These are phyloP conservation scores for Orussus abietinus DNA, from an alignment of 1,140 invertebrate genomes.

Conservation along the genomic window DNA sequence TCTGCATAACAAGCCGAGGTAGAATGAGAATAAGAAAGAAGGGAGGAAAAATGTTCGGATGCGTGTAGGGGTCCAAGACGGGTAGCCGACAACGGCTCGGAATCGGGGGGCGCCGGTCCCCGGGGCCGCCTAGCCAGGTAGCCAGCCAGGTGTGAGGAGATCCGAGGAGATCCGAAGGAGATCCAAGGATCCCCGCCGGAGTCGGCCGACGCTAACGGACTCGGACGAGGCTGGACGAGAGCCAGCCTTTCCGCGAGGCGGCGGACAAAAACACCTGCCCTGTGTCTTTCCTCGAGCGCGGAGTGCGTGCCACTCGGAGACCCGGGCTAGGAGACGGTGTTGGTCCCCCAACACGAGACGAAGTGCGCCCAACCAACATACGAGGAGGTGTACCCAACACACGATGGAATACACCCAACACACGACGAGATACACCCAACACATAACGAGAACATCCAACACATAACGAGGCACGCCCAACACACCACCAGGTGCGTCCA, in stretches of 20 bases:
- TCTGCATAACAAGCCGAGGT: conserved; percentile 29
- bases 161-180: conserved; percentile 29
- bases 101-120: conserved; percentile 9
- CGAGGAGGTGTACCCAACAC: too few relatives aligned
- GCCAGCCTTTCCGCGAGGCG: conserved; percentile 16
- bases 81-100: conserved; percentile 19
- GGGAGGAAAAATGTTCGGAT: conserved; percentile 19
- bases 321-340: too few relatives aligned
- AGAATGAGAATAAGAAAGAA: conserved; percentile 17
- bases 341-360: too few relatives aligned
- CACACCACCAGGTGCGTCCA: too few relatives aligned
- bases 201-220: conserved; percentile 33
- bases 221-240: conserved; percentile 27
- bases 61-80: conserved; percentile 18
- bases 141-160: conserved; percentile 38
- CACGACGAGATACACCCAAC: too few relatives aligned
- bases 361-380: too few relatives aligned
- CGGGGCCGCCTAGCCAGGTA: conserved; percentile 29
- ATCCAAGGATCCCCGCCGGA: conserved; percentile 20
- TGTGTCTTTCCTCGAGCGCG: conserved; percentile 10
- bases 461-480: too few relatives aligned
- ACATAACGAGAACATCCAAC: too few relatives aligned
- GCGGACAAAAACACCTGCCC: conserved; percentile 33
- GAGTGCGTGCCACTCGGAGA: too few relatives aligned
- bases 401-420: too few relatives aligned